Base-by-base conservation (phyloP, 2,888 invertebrate species). In the Euspilapteryx auroguttella region DNA sequence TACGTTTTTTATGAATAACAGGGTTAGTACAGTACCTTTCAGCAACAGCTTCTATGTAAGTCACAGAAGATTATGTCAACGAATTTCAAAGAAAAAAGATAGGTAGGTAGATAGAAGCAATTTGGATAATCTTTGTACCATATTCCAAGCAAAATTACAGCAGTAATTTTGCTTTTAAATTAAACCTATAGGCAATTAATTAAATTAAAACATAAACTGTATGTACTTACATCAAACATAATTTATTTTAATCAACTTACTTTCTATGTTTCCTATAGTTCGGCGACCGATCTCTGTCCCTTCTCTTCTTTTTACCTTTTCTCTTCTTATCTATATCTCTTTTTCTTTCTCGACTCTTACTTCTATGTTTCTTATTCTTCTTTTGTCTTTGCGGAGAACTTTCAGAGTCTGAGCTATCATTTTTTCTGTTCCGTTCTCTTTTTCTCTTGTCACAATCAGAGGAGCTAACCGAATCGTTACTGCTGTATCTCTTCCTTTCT, bases 301-400 rank as follows among this genome's bases (percentile, higher is more conserved):
- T 58, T 37, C 59, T 71, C 51, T 66, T 79, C 45, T 80, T 79
- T 34, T 78, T 76, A 2, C 80, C 80, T 42, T 79, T 81, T 32
- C 80, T 63, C 38, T 78, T 80, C 40, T 78, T 80, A 39, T 78
- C 79, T 38, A 68, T 78, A 37, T 79, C 80, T 40, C 65, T 64
- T 36, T 55, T 68, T 36, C 51, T 62, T 37, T 71, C 68, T 2
- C 59, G 44, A 2, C 62, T 58, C 32, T 47, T 51, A 38, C 55
- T 64, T 34, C 55, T 69, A 4, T 53, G 58, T 28, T 61, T 69
- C 14, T 58, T 62, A 1, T 44, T 35, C 35, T 46, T 47, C 40
- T 59, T 55, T 26, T 41, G 30, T 32, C 36, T 42, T 24, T 39
- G 45, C 28, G 47, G 47, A 5, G 43, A 41, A 13, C 39, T 39